Conservation (phyloP, 2,888 invertebrate species). For the Ichneumon xanthorius region DNA sequence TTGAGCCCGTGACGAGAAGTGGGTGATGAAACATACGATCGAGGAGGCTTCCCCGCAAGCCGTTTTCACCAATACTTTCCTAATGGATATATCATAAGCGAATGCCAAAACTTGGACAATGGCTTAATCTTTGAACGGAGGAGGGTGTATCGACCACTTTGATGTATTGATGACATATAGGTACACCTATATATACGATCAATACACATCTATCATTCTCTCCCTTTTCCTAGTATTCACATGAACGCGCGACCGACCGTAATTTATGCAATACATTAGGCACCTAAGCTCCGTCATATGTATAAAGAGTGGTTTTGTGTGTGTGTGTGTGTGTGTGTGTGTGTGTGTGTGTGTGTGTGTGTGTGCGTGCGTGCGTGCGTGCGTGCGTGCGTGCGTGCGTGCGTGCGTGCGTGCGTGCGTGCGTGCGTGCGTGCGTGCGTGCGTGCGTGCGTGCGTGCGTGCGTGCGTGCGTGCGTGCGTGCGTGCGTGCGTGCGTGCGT, state of each 20-base stretch:
- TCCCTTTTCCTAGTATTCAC: neutral
- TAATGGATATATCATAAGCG: slow-evolving; percentile 66
- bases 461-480: too few species aligned
- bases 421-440: too few species aligned
- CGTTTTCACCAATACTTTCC: slow-evolving; percentile 51
- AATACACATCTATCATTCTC: slow-evolving; percentile 58
- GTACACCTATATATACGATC: slow-evolving; percentile 32
- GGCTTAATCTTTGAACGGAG: slow-evolving; percentile 50
- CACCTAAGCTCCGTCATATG: neutral
- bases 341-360: too few species aligned
- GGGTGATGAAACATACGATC: slow-evolving; percentile 39
- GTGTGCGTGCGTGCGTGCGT: too few species aligned
- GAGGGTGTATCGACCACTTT: slow-evolving; percentile 40
- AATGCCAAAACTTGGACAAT: slow-evolving; percentile 57
- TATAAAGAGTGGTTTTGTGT: neutral
- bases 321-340: neutral
- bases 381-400: too few species aligned
- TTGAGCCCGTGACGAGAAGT: slow-evolving; percentile 34
- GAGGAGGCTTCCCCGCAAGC: slow-evolving; percentile 55
- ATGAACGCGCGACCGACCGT: neutral
- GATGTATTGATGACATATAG: slow-evolving; percentile 56
- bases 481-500: too few species aligned
- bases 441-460: too few species aligned
- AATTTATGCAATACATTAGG: slow-evolving; percentile 24
- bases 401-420: too few species aligned